Conservation (phyloP, 2,797 vertebrate genomes). For the Mus minutoides region DNA sequence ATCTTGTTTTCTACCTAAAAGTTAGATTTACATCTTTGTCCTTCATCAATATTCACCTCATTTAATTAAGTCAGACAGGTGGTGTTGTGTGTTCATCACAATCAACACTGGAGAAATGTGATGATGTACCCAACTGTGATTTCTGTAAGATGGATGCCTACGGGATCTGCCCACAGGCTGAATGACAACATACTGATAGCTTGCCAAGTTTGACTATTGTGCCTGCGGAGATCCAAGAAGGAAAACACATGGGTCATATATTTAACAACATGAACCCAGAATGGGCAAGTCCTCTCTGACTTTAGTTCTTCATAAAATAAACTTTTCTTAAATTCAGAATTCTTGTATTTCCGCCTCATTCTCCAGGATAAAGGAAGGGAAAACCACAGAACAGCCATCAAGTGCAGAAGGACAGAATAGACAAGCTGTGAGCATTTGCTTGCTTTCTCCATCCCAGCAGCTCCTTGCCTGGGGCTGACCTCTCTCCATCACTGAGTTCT, state of each 20-base stretch:
- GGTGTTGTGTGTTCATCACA: slow-evolving; percentile 4
- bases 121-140: not conserved
- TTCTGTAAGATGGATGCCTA: not conserved
- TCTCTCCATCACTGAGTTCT: not conserved
- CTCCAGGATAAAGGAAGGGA: not conserved
- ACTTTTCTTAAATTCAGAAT: slow-evolving; percentile 18
- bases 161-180: not conserved
- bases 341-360: not conserved
- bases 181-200: not conserved
- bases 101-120: not conserved
- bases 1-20: not conserved
- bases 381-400: not conserved
- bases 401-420: too few species aligned
- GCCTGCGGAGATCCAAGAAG: not conserved
- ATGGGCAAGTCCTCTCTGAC: slow-evolving; percentile 27
- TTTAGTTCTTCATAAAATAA: slow-evolving; percentile 41
- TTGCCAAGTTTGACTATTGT: not conserved
- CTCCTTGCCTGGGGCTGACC: not conserved
- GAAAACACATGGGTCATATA: slow-evolving; percentile 31
- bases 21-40: not conserved
- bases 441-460: not conserved
- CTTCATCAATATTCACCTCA: not conserved
- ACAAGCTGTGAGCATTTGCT: not conserved
- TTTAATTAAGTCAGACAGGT: not conserved
- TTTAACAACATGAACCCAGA: not conserved